Evolutionary conservation across 2,797 vertebrate genomes (phyloP), one percentile per base, ranked within the genome.

Genomic region (Psittacula derbiana): DNA sequence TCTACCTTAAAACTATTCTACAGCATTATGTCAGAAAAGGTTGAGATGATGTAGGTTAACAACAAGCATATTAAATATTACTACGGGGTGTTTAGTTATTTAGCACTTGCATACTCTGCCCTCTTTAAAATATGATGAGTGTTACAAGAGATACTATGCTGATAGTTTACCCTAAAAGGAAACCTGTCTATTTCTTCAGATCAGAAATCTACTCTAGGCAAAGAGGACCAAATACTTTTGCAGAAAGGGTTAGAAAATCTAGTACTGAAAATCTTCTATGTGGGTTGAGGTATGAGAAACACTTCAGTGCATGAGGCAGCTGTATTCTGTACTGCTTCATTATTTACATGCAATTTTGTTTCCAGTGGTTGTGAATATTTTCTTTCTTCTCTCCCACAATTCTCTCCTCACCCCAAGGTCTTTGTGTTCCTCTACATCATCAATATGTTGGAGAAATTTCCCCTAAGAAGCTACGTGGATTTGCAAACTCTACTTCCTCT

Each of bases 401-500:
- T 93, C 33, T 41, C 44, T 84, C 60, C 55, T 88, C 57, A 46
- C 16, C 46, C 97, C 70, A 93, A 99, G 99, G 99, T 66, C 96
- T 99, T 91, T 98, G 98, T 96, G 98, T 98, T 98, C 98, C 98
- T 64, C 97, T 99, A 27, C 99, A 99, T 79, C 98, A 99, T 31
- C 99, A 99, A 98, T 99, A 99, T 53, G 98, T 99, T 90, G 99
- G 98, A 92, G 99, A 99, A 97, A 98, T 99, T 71, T 98, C 99
- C 31, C 99, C 99, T 11, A 99, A 96, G 97, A 98, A 98, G 95
- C 95, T 99, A 23, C 98, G 99, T 71, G 99, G 99, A 43, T 98
- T 99, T 4, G 94, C 98, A 82, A 98, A 98, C 24, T 90, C 99
- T 88, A 98, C 98, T 27, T 98, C 98, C 10, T 98, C 98, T 38